Evolutionary conservation across 2,797 vertebrate species (phyloP), one percentile per base, ranked within the genome.

Genomic region (Acrossocheilus wenchowensis): DNA sequence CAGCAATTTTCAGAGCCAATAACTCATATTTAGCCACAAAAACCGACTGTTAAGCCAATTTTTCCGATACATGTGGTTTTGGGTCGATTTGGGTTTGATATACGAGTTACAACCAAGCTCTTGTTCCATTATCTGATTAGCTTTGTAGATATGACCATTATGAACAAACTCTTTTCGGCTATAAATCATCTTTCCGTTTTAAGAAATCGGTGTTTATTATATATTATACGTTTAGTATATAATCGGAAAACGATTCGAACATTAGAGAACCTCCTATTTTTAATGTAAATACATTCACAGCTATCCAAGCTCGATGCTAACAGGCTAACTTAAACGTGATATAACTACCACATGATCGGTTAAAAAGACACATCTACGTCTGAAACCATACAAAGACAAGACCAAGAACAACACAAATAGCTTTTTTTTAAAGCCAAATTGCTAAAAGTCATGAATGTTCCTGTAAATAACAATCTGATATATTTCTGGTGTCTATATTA

Each of bases 41-140:
- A 82, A 11, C 7, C 12, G 4, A 34, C 2, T 1, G 12, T 62
- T 60, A 71, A 52, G 1, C 3, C 4, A 7, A 45, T 10, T 39
- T 26, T 14, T 8, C 8, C 3, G 12, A 23, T 14, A n/a, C 30
- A 45, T 5, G 26, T 5, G 9, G n/a, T 39, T 66, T 74, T 26
- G 26, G 21, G 36, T 30, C n/a, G 62, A 78, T 19, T 30, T 41
- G 14, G 48, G 36, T 14, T 41, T 26, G 17, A 72, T 26, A 60
- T 12, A 77, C 5, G 26, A 79, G 36, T 19, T 41, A 36, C 39
- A 71, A 17, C 39, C 48, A 48, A 50, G n/a, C 43, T 21, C 14
- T 26, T 15, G 15, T 41, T 39, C 50, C 6, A 11, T 86, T 80
- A 86, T 86, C 66, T 41, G 68, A 73, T 86, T 80, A 73, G 54